Base-by-base conservation (phyloP, 2,113 vertebrate species). In the Oxyruncus cristatus region DNA sequence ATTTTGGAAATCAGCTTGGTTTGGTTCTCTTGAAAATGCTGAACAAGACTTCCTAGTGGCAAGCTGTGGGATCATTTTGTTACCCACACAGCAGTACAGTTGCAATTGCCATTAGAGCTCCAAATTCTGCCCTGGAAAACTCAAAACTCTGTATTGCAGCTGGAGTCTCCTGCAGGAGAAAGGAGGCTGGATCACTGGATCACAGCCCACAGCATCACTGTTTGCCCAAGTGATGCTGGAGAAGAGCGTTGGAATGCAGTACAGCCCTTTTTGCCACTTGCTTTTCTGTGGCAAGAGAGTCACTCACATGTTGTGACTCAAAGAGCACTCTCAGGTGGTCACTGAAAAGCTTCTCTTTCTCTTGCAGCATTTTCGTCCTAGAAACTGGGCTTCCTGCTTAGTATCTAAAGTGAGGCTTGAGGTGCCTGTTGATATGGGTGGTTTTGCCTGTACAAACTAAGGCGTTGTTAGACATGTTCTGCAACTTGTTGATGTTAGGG, bases 231-330 rank as follows among this genome's bases (percentile, higher is more conserved):
- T n/a, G 44, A 3, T 73, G 44, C 33, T 66, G 6, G 53, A 46
- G 55, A 46, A 70, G 21, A 2, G 63, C 6, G 2, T 7, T 22
- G 46, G 72, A 35, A 22, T 2, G 2, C 9, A 35, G 41, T 47
- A 14, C 32, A 5, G 4, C 37, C 17, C 16, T 20, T 11, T 8
- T 14, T 74, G 30, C 13, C 2, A 1, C 4, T 0, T 27, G 19
- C 26, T 82, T n/a, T 80, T 52, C 37, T 53, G 55, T 12, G 22
- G 22, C 46, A 44, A 8, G 46, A 2, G 15, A 32, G 18, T 44
- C 20, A 8, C 33, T 63, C 35, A 3, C 1, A 0, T 1, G 5
- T 10, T 33, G 33, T 39, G 41, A 28, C 35, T 78, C 5, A 1
- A 11, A 37, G 55, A 82, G 39, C 5, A 1, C 39, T 55, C 37